Conservation (phyloP, 35 echinoderm and acorn worm genomes). For the Anneissia japonica region DNA sequence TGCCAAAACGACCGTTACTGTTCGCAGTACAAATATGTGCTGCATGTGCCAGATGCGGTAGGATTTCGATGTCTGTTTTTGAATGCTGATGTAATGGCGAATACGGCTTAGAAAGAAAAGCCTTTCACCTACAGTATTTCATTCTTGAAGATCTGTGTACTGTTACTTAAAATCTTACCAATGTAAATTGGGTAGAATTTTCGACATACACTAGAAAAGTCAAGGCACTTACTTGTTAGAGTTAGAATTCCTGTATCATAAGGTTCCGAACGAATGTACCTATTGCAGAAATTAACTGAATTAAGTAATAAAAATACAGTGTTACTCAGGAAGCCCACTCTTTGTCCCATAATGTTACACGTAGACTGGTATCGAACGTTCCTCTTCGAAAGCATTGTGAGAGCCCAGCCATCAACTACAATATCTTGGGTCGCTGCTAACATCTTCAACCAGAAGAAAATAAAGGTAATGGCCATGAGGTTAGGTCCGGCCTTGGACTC, state of each 20-base stretch:
- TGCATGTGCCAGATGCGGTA: no score
- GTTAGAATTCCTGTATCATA: conserved; percentile 65
- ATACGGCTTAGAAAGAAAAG: no score
- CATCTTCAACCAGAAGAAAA: conserved; percentile 93
- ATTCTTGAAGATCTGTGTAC: no score
- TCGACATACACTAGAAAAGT: no score
- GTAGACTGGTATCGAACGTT: conserved; percentile 95
- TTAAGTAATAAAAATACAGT: conserved; percentile 81
- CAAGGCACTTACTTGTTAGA: conserved; percentile 50
- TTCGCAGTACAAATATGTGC: no score
- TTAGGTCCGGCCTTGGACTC: conserved; percentile 17
- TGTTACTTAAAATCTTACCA: not conserved
- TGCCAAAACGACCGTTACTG: no score
- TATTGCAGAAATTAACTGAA: conserved; percentile 88
- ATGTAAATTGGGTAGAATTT: no score
- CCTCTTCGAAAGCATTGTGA: conserved; percentile 77
- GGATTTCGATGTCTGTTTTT: no score
- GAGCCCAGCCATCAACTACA: conserved; percentile 90
- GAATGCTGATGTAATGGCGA: no score
- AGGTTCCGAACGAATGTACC: conserved; percentile 66
- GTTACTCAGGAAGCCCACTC: conserved; percentile 81
- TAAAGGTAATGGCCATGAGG: conserved; percentile 49
- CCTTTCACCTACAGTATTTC: no score
- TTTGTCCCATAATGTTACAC: conserved; percentile 83
- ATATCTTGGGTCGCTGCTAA: conserved; percentile 92